Base-by-base conservation (phyloP, 2,113 vertebrate genomes). In the Jaculus jaculus region DNA sequence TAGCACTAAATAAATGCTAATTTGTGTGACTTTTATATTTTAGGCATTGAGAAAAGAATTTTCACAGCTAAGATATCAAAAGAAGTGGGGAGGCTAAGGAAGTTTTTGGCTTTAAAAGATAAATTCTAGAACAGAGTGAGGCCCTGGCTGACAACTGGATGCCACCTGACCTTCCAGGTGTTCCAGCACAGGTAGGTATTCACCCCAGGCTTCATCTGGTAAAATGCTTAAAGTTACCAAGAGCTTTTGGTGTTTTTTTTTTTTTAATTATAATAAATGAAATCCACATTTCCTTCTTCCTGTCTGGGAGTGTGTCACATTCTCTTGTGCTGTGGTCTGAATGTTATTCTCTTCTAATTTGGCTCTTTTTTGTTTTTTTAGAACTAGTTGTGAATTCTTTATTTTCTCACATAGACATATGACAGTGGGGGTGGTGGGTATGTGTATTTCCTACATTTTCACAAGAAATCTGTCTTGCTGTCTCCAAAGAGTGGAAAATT, bases 361-460 rank as follows among this genome's bases (percentile, higher is more conserved):
- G 66, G 63, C 89, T 95, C 93, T 83, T 90, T 90, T 54, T 54
- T 54, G 10, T 54, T 54, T 54, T 96, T 97, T 91, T 92, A 94
- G 95, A 93, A 74, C 87, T 84, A 39, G 89, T 92, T 97, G 92
- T 96, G 95, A 97, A 92, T 90, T 93, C 92, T 95, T 94, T 81
- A 87, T 96, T 92, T 95, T 95, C 84, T 91, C 95, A 97, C 91
- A 90, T 75, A 97, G 95, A 90, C 92, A 91, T 95, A 94, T 95
- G 96, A 96, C 60, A 75, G 95, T 92, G 68, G 89, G 58, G 82
- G 87, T 84, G 94, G 89, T 88, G 84, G 77, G 73, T 69, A 30
- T 78, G 89, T 51, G 86, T 84, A 75, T 89, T 96, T 94, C 94
- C 87, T 90, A 87, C 92, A 83, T 94, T 85, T 94, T 91, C 83